Evolutionary conservation across 1,140 invertebrate genomes (phyloP).

Genomic region (Leptinotarsa defecta): DNA sequence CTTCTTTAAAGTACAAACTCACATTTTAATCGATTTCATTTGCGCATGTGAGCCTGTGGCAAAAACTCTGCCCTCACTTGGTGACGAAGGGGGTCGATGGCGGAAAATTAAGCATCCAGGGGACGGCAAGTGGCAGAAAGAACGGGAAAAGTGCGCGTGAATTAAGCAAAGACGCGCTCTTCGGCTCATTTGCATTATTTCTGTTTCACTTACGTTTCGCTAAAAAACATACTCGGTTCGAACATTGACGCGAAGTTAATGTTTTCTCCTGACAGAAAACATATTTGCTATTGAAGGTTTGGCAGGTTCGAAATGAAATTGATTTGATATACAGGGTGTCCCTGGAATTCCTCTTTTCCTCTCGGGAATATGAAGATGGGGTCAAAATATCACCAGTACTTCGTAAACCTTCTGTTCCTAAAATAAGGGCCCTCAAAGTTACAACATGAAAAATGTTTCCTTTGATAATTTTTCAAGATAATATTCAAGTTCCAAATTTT

Average conservation of each 20-base stretch:
- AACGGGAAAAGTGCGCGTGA: constrained; percentile 56
- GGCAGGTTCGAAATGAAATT: no score
- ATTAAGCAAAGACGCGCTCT: constrained; percentile 56
- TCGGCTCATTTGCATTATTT: constrained; percentile 55
- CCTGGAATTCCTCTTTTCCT: no score
- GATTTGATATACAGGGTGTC: no score
- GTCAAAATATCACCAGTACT: no score
- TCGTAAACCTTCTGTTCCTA: no score
- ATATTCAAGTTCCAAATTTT: no score
- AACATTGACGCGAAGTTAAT: not conserved
- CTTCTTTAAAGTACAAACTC: constrained; percentile 56
- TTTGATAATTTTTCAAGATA: no score
- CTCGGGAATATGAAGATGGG: no score
- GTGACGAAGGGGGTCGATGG: constrained; percentile 40
- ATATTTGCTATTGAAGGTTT: not conserved
- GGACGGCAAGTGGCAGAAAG: constrained; percentile 45
- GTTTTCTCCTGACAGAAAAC: not conserved
- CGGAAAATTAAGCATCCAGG: constrained; percentile 37
- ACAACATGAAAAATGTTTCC: no score
- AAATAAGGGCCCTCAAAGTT: no score
- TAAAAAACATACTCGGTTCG: constrained; percentile 29
- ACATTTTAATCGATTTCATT: constrained; percentile 58
- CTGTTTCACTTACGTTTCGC: constrained; percentile 52
- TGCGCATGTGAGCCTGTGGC: constrained; percentile 57
- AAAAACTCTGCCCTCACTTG: constrained; percentile 54